phyloP scores from a whole-genome alignment of 2,113 vertebrate genomes.

The Rousettus leschenaultii region DNA sequence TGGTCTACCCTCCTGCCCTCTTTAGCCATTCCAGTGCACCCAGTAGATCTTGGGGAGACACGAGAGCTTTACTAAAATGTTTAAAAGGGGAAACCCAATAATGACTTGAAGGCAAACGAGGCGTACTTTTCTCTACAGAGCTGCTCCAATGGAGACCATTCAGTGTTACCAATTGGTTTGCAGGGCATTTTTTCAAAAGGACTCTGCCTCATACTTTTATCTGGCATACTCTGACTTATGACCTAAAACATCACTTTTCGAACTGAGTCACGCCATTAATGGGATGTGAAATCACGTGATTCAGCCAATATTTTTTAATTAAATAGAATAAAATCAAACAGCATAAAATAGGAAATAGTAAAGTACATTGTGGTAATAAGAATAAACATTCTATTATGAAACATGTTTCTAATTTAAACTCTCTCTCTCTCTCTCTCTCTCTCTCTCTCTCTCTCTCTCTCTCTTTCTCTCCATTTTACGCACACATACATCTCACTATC shows the following conservation, averaged over 20 bases:
- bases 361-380: background rate
- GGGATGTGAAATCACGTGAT: background rate
- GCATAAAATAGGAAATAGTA: background rate
- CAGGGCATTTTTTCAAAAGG: background rate
- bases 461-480: background rate
- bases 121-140: background rate
- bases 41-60: background rate
- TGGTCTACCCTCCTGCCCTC: background rate
- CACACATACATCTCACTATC: background rate
- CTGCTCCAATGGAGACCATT: background rate
- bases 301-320: slow-evolving; percentile 6
- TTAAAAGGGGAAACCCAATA: background rate
- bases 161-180: background rate
- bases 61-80: background rate
- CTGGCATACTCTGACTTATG: background rate
- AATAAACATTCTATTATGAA: background rate
- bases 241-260: slow-evolving; percentile 4
- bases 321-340: slow-evolving; percentile 12
- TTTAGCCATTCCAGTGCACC: background rate
- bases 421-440: too few species aligned
- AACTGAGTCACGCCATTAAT: background rate
- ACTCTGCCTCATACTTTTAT: background rate
- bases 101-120: background rate
- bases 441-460: too few species aligned
- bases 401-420: background rate